Evolutionary conservation across 1,140 invertebrate species (phyloP).

Genomic region (Trichoplusia ni): DNA sequence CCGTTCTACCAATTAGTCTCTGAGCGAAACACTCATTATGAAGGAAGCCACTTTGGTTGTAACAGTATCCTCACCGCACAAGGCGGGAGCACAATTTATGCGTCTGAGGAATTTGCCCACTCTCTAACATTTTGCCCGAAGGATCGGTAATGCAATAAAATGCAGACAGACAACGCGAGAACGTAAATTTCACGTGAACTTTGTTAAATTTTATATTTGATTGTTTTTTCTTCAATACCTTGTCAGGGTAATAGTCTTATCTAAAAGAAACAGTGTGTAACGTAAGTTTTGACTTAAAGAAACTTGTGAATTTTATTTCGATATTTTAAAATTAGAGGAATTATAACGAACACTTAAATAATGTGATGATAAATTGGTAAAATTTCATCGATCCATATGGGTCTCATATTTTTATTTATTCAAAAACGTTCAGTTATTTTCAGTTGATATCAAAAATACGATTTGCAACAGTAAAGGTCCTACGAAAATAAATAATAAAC

Average conservation of each 20-base stretch:
- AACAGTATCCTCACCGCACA: not conserved
- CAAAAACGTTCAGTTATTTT: too few species aligned
- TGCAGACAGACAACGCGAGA: constrained; percentile 47
- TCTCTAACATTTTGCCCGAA: constrained; percentile 42
- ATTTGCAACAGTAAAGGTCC: too few species aligned
- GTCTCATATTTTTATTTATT: too few species aligned
- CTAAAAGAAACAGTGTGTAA: too few species aligned
- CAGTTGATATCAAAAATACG: not conserved
- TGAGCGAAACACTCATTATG: constrained; percentile 20
- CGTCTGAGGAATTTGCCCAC: constrained; percentile 57
- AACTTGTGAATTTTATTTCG: too few species aligned
- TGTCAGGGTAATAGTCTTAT: too few species aligned
- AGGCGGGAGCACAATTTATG: constrained; percentile 46
- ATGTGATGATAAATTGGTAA: too few species aligned
- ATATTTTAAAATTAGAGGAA: too few species aligned
- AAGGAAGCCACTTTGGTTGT: constrained; percentile 4
- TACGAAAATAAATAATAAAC: not conserved
- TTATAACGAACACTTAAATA: too few species aligned
- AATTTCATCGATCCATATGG: too few species aligned
- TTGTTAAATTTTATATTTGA: not conserved
- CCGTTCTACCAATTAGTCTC: constrained; percentile 19
- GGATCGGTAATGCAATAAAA: constrained; percentile 57
- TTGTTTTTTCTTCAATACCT: too few species aligned
- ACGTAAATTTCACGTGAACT: constrained; percentile 28
- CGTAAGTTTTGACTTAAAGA: too few species aligned